Percentiles rank a stretch among this genome's conserved stretches.
These are phyloP conservation scores for Drosophila malerkotliana DNA, from an alignment of 1,140 invertebrate genomes.

Conservation along the genomic window DNA sequence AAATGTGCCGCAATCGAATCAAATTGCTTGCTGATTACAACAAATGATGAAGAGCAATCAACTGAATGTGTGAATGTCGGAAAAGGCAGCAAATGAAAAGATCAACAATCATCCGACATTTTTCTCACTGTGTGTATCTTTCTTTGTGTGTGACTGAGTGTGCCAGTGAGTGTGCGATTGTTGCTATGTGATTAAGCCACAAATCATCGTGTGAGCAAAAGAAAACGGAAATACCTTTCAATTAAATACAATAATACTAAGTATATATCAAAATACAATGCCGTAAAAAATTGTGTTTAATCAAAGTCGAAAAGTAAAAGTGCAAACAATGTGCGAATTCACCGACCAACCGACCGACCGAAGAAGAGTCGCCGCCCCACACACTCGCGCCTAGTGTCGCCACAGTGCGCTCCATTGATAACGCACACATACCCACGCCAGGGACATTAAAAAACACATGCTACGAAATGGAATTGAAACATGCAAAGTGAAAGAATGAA, in stretches of 20 bases:
- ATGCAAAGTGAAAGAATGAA: constrained; percentile 61
- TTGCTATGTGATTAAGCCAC: neutral
- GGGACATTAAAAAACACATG: constrained; percentile 9
- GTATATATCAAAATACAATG: constrained; percentile 55
- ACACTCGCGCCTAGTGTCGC: constrained; percentile 2
- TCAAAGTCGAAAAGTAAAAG: constrained; percentile 68
- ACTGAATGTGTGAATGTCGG: constrained; percentile 26
- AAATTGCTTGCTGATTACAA: constrained; percentile 74
- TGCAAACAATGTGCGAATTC: constrained; percentile 68
- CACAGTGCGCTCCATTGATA: constrained; percentile 68
- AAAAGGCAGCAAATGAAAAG: constrained; percentile 28
- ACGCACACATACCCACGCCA: constrained; percentile 35
- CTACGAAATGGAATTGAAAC: constrained; percentile 71
- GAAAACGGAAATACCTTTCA: constrained; percentile 78
- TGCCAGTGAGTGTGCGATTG: neutral
- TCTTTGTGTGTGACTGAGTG: constrained; percentile 14
- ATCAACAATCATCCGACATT: constrained; percentile 60
- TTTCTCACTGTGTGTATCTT: constrained; percentile 16
- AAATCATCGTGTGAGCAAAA: constrained; percentile 29
- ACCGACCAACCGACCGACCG: constrained; percentile 28
- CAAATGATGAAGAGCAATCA: constrained; percentile 59
- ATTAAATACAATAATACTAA: constrained; percentile 67
- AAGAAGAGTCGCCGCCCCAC: constrained; percentile 15
- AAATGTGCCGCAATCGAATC: constrained; percentile 70
- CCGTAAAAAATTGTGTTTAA: constrained; percentile 56